Conservation (phyloP, 2,888 invertebrate genomes). For the Crepidodera aurea region DNA sequence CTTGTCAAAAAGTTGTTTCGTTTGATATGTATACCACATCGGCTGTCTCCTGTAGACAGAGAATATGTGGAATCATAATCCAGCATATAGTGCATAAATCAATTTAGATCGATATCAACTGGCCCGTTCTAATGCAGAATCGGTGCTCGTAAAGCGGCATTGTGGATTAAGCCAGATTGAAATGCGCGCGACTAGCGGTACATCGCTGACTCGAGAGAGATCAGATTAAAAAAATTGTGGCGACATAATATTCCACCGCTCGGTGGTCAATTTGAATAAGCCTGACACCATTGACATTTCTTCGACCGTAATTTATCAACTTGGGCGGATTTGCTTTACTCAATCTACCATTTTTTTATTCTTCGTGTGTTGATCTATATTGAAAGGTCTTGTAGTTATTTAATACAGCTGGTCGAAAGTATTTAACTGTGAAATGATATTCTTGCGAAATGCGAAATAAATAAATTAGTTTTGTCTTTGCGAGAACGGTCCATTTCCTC, state of each 20-base stretch:
- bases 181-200: slow-evolving; percentile 6
- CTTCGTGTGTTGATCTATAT: too few species aligned
- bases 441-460: too few species aligned
- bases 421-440: too few species aligned
- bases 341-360: slow-evolving; percentile 2
- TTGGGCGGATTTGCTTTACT: slow-evolving; percentile 1
- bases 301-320: slow-evolving; percentile 19
- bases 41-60: too few species aligned
- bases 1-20: too few species aligned
- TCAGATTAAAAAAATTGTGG: slow-evolving; percentile 20
- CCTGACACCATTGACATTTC: slow-evolving; percentile 16
- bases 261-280: slow-evolving; percentile 8
- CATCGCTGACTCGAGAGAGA: neutral
- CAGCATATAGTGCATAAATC: slow-evolving; percentile 24
- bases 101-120: slow-evolving; percentile 9
- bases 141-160: neutral
- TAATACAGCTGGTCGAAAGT: too few species aligned
- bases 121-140: slow-evolving; percentile 14
- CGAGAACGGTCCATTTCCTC: too few species aligned
- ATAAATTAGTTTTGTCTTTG: too few species aligned
- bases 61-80: too few species aligned
- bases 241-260: slow-evolving; percentile 17
- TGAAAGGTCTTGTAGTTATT: too few species aligned
- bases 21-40: too few species aligned
- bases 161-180: too few species aligned